Base-by-base conservation (phyloP, 2,113 vertebrate species). In the Hyperoodon ampullatus region DNA sequence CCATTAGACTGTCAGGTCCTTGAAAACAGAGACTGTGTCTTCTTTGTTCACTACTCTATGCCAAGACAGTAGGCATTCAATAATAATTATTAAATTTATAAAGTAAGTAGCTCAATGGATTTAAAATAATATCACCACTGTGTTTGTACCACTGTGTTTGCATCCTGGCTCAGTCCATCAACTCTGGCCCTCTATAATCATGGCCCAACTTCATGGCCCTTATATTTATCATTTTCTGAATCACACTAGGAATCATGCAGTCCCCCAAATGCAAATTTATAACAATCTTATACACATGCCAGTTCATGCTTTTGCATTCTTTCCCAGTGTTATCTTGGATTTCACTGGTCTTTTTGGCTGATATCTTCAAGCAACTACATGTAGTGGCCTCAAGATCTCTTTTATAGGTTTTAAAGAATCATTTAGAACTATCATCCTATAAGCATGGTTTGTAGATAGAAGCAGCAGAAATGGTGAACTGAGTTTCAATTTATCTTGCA, bases 401-500 rank as follows among this genome's bases (percentile, higher is more conserved):
- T 94, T 95, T 53, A 68, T 12, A 75, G 66, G 8, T 65, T 61
- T n/a, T 47, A 94, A 96, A 92, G 26, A 16, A 83, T 75, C 33
- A 61, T 81, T 85, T 65, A 66, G 63, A 95, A 66, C 55, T 91
- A 74, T 72, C 19, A 83, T 78, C 16, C 30, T 93, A 4, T 84
- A 92, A 87, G 8, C 7, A 26, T 39, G 10, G 39, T 75, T 74
- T 92, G 44, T 75, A 82, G 35, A 60, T 23, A 90, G 53, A 81
- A 90, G 86, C 60, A 66, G 78, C 77, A 93, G 58, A 65, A 97
- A 88, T 28, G 44, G 26, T 78, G 83, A 96, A 50, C 84, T 95
- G 77, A 53, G 24, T 75, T 96, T 95, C 90, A 90, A 63, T 92
- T 71, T 90, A 58, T 85, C 71, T 75, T 90, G 28, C 85, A 89